Percentiles rank a stretch among this genome's conserved stretches.
Evolutionary conservation across 2,113 vertebrate species (phyloP).

Genomic region (Notothenia rossii): DNA sequence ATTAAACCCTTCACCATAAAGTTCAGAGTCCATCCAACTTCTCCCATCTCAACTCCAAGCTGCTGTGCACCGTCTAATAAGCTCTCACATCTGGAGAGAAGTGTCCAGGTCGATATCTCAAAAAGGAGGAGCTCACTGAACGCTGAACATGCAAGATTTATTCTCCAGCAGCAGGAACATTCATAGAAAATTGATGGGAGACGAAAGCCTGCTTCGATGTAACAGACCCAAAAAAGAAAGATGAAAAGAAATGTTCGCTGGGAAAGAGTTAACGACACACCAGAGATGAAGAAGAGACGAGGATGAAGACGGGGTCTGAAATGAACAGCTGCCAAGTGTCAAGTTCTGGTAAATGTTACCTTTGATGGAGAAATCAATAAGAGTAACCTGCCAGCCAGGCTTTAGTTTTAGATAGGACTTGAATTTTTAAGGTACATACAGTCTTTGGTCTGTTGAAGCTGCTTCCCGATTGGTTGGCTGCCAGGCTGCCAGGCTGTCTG

Average conservation of each 20-base stretch:
- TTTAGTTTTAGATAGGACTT: conserved; percentile 4
- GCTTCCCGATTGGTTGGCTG: conserved; percentile 31
- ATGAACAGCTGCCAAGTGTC: conserved; percentile 39
- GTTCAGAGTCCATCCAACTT: conserved; percentile 5
- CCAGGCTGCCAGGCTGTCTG: not conserved
- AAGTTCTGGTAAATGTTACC: conserved; percentile 37
- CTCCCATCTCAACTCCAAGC: conserved; percentile 25
- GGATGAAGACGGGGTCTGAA: conserved; percentile 43
- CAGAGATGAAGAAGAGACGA: conserved; percentile 22
- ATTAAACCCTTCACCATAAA: conserved; percentile 16
- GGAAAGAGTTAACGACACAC: conserved; percentile 56
- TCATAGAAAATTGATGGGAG: conserved; percentile 65
- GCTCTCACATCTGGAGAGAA: conserved; percentile 15
- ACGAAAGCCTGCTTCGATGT: conserved; percentile 28
- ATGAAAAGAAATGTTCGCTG: conserved; percentile 43
- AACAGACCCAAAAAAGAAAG: conserved; percentile 45
- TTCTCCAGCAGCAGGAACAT: conserved; percentile 40
- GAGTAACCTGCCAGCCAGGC: conserved; percentile 30
- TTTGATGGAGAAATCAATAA: conserved; percentile 54
- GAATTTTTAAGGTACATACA: conserved; percentile 1
- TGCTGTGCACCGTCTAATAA: conserved; percentile 23
- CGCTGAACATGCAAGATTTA: conserved; percentile 69
- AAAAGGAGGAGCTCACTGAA: conserved; percentile 22
- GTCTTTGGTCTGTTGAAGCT: conserved; percentile 30
- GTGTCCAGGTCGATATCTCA: conserved; percentile 16